Conservation (phyloP, 2,797 vertebrate species). For the Linurgus olivaceus region DNA sequence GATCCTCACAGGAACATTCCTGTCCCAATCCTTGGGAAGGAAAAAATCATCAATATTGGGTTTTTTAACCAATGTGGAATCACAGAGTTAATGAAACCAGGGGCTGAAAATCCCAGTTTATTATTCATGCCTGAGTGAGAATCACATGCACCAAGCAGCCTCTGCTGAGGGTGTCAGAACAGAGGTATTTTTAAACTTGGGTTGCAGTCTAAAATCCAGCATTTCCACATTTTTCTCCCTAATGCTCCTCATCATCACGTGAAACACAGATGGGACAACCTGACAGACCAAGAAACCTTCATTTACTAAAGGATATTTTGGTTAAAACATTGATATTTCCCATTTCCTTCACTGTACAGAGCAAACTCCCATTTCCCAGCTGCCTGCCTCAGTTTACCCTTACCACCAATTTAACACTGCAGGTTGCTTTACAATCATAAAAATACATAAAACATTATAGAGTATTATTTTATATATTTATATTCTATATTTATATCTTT, state of each 20-base stretch:
- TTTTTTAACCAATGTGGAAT: neutral
- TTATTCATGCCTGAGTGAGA: neutral
- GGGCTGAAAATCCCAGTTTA: neutral
- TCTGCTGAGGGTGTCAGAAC: neutral
- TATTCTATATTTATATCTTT: neutral
- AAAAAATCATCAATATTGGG: rapidly evolving
- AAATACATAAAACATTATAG: rapidly evolving
- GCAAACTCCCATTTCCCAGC: neutral
- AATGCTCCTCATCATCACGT: neutral
- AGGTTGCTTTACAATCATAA: neutral
- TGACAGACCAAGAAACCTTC: neutral
- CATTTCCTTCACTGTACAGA: rapidly evolving
- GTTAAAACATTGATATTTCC: neutral
- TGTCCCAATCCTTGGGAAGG: neutral
- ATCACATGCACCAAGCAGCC: neutral
- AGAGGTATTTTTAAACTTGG: neutral
- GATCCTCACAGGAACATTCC: neutral
- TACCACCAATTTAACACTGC: neutral
- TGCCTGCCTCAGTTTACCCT: neutral
- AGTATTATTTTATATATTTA: neutral
- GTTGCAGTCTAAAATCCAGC: neutral
- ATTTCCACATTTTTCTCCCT: neutral
- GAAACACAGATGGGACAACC: neutral
- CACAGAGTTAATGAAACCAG: neutral
- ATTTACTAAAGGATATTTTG: neutral